Percentiles rank a stretch among this genome's conserved stretches.
Conservation (phyloP, 2,797 vertebrate genomes). For the Neoniphon sammara region DNA sequence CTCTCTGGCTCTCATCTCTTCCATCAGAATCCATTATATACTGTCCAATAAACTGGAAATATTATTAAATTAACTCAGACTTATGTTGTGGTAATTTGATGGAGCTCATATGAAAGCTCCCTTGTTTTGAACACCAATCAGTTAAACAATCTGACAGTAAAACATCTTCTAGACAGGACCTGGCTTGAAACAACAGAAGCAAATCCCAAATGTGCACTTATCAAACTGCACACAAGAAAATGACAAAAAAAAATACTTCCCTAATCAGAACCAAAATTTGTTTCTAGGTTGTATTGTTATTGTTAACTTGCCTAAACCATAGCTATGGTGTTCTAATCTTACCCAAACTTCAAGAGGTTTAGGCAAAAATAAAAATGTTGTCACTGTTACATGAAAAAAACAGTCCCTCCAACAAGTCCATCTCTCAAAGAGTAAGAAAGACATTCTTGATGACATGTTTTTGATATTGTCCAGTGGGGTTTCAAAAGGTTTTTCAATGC, state of each 20-base stretch:
- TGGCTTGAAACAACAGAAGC: not conserved
- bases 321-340: too few species aligned
- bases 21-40: slow-evolving; percentile 15
- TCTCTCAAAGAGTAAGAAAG: too few species aligned
- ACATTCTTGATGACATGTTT: too few species aligned
- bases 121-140: not conserved
- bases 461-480: too few species aligned
- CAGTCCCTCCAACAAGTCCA: too few species aligned
- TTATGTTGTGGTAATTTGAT: slow-evolving; percentile 5
- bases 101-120: slow-evolving; percentile 18
- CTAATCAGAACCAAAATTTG: not conserved
- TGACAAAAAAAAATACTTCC: too few species aligned
- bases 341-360: too few species aligned
- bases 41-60: not conserved
- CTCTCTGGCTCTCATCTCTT: not conserved
- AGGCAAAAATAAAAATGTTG: too few species aligned
- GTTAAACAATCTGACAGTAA: not conserved
- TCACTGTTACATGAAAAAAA: too few species aligned
- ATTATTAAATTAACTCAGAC: slow-evolving; percentile 4
- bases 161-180: not conserved
- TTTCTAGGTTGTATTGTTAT: too few species aligned
- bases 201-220: not conserved
- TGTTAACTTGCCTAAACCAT: too few species aligned
- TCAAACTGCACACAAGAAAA: not conserved
- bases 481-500: too few species aligned